phyloP scores from a whole-genome alignment of 2,113 vertebrate genomes.

The Prunella himalayana region DNA sequence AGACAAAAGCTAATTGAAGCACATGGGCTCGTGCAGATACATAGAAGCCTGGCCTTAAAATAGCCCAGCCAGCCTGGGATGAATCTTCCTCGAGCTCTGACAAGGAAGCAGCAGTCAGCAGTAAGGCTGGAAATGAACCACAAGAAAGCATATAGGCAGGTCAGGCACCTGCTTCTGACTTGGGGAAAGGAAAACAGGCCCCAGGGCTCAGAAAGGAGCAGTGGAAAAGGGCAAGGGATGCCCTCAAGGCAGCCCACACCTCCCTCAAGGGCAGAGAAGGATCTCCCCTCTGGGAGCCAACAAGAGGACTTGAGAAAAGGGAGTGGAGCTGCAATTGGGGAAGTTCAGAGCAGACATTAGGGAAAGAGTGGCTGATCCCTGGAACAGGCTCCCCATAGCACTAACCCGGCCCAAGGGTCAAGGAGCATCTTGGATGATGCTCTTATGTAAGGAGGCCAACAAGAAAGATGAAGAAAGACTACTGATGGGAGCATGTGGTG shows the following conservation, averaged over 20 bases:
- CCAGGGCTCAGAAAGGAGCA: background rate
- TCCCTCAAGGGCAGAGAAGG: background rate
- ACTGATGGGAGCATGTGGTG: no score
- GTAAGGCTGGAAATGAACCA: background rate
- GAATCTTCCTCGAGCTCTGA: conserved; percentile 20
- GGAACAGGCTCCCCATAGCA: background rate
- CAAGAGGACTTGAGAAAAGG: background rate
- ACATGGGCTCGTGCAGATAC: background rate
- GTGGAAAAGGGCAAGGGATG: background rate
- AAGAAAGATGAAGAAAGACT: background rate
- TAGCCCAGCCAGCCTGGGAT: background rate
- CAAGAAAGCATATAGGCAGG: background rate
- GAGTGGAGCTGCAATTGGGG: background rate
- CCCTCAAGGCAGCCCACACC: background rate
- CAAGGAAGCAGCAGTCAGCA: background rate
- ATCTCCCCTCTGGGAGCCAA: background rate
- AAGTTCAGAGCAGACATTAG: background rate
- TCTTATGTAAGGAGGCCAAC: background rate
- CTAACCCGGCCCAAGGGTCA: background rate
- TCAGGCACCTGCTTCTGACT: background rate
- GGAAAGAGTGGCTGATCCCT: background rate
- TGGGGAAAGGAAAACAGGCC: background rate
- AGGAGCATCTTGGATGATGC: background rate
- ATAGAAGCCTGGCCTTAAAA: conserved; percentile 32
- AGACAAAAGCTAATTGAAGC: conserved; percentile 48